Evolutionary conservation across 2,113 vertebrate genomes (phyloP).

Genomic region (Andinoacara biseriatus): DNA sequence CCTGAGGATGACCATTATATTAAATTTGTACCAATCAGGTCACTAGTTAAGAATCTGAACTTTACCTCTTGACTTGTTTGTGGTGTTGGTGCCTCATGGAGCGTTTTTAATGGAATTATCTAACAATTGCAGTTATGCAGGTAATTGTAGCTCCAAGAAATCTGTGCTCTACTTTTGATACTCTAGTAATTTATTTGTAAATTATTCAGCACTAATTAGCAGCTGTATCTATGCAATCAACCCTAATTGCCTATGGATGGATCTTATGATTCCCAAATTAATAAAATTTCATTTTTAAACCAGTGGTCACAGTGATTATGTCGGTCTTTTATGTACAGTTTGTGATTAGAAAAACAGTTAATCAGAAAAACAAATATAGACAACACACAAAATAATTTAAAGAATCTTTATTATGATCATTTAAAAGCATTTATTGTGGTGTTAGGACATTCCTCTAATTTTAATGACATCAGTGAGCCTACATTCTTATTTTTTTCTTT

Average conservation of each 20-base stretch:
- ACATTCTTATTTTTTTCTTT: not conserved
- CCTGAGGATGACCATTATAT: no score
- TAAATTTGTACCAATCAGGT: no score
- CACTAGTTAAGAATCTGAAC: not conserved
- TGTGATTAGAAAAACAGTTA: no score
- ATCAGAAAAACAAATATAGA: no score
- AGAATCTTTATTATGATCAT: not conserved
- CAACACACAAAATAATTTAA: not conserved
- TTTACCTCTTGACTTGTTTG: not conserved
- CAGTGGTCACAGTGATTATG: no score
- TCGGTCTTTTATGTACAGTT: no score
- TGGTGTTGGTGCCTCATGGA: not conserved
- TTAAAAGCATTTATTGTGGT: not conserved
- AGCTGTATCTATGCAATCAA: no score
- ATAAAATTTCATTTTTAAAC: no score
- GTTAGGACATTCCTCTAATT: not conserved
- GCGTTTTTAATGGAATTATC: not conserved
- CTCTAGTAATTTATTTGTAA: not conserved
- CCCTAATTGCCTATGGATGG: no score
- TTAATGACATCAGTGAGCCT: not conserved
- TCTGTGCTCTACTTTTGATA: no score
- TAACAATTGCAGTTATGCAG: not conserved
- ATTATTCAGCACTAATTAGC: not conserved
- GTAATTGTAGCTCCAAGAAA: not conserved
- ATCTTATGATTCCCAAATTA: no score